Evolutionary conservation across 2,888 invertebrate genomes (phyloP).

Genomic region (Plagodis pulveraria): DNA sequence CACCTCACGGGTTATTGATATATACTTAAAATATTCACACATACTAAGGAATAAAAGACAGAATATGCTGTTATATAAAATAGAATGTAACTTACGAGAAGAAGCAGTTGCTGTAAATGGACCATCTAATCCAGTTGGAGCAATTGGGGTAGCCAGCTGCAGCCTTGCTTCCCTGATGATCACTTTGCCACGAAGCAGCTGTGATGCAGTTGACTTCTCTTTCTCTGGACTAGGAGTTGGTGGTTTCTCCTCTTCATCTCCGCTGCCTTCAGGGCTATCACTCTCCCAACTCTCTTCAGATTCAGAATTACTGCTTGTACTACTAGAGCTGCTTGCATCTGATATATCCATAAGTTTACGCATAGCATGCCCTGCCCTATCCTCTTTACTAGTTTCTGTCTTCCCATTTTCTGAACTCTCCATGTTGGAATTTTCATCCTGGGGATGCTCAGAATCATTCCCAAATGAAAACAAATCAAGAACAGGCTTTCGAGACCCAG

Average conservation of each 20-base stretch:
- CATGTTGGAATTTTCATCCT: conserved; percentile 74
- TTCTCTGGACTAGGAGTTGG: conserved; percentile 75
- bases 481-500: conserved; percentile 58
- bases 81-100: conserved; percentile 64
- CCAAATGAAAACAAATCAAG: conserved; percentile 74
- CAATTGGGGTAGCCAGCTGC: conserved; percentile 81
- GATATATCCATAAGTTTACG: conserved; percentile 80
- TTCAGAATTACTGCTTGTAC: conserved; percentile 75
- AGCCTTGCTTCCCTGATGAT: conserved; percentile 89
- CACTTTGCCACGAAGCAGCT: conserved; percentile 86
- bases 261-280: conserved; percentile 68
- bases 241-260: conserved; percentile 70
- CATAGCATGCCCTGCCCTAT: conserved; percentile 76
- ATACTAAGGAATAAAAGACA: no score
- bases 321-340: conserved; percentile 77
- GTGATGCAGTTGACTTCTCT: conserved; percentile 74
- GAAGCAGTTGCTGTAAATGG: conserved; percentile 82
- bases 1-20: no score
- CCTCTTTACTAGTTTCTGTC: conserved; percentile 67
- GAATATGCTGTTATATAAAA: no score
- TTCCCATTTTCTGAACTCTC: conserved; percentile 67
- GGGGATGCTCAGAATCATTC: conserved; percentile 67
- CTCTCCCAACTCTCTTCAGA: conserved; percentile 79
- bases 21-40: no score
- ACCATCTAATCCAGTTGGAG: conserved; percentile 84